Evolutionary conservation across 2,113 vertebrate species (phyloP).

Genomic region (Rattus norvegicus): GRCr8 NC_086019.1:215313001-215313500

Average conservation of each 20-base stretch:
- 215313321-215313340: neutral
- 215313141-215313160: neutral
- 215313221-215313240: neutral
- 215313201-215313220: neutral
- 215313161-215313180: neutral
- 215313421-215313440: neutral
- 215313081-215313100: neutral
- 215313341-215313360: neutral
- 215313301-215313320: neutral
- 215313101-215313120: neutral
- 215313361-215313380: neutral
- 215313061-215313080: neutral
- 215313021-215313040: neutral
- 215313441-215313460: slow-evolving; percentile 61
- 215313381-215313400: neutral
- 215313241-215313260: neutral
- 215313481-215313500: slow-evolving; percentile 18
- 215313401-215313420: neutral
- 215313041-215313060: neutral
- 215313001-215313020: slow-evolving; percentile 32
- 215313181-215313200: neutral
- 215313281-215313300: neutral
- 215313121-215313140: neutral
- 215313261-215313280: neutral
- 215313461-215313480: slow-evolving; percentile 67